A percentile compares a stretch with the other conserved stretches of the same genome.
These are phyloP conservation scores for Emys orbicularis DNA, from an alignment of 2,797 vertebrate genomes.

Conservation along the genomic window DNA sequence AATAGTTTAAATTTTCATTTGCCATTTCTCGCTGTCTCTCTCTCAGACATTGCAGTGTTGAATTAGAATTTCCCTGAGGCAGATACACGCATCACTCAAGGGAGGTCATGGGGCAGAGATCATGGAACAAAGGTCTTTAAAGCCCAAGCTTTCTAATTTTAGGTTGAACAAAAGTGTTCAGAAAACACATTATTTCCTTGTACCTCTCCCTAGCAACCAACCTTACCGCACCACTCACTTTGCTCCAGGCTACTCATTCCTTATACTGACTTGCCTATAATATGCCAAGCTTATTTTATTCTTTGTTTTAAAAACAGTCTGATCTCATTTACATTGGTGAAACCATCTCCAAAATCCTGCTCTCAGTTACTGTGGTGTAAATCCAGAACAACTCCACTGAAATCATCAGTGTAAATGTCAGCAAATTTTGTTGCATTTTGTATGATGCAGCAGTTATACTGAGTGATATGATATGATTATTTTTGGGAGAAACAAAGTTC, in stretches of 20 bases:
- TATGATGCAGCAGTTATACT: neutral
- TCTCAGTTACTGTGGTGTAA: neutral
- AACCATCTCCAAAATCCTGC: neutral
- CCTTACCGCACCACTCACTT: neutral
- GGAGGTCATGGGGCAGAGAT: constrained; percentile 5
- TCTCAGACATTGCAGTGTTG: neutral
- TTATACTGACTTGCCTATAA: constrained; percentile 18
- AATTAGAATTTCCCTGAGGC: constrained; percentile 16
- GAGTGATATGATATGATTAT: neutral
- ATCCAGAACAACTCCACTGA: constrained; percentile 9
- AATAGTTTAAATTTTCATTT: neutral
- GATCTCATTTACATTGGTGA: constrained; percentile 48
- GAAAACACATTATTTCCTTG: constrained; percentile 14
- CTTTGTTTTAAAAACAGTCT: constrained; percentile 28
- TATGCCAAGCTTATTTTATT: neutral
- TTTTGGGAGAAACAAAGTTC: neutral
- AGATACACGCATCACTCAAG: neutral
- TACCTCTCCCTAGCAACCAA: constrained; percentile 59
- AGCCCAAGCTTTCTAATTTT: neutral
- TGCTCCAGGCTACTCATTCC: neutral
- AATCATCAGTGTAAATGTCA: constrained; percentile 28
- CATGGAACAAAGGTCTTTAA: constrained; percentile 18
- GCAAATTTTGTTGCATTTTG: constrained; percentile 36
- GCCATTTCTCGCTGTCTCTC: neutral
- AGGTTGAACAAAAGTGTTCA: neutral